Base-by-base conservation (phyloP, 2,113 vertebrate genomes). In the Gyps fulvus region DNA sequence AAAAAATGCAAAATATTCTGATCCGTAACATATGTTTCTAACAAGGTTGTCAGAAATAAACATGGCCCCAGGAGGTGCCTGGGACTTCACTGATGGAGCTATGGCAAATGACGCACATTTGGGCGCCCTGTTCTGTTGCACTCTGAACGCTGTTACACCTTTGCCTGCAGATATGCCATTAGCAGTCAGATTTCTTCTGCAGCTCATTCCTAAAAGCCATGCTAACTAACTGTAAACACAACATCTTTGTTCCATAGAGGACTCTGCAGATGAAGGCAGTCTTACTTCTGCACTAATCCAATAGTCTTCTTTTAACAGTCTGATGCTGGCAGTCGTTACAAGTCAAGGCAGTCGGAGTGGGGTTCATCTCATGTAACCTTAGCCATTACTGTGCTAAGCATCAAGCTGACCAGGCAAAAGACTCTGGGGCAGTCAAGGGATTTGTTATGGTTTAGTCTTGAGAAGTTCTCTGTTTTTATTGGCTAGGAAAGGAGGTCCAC, bases 91-190 rank as follows among this genome's bases (percentile, higher is more conserved):
- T 61, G 73, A 32, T 49, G 62, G n/a, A 77, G 65, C n/a, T 63
- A 31, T 29, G 7, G 17, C 1, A 1, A 89, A 59, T 85, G 57
- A 57, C 0, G 0, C 25, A 13, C 2, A 0, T 84, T 83, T 9
- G 2, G 59, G 72, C 74, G 8, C 63, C 27, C 36, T 80, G 23
- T 72, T 70, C 55, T 34, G 3, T 45, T 52, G 71, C 50, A 6
- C 76, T 67, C 50, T 58, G 55, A 86, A 23, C 2, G 1, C 52
- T 67, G 20, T 9, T 62, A 50, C 50, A 34, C 32, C n/a, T 95
- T 47, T 90, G 80, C 76, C 62, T 9, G 0, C 23, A 43, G 19
- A 67, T 17, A 20, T 25, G 32, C 45, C 34, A 23, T 91, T 72
- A 72, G 73, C 70, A 72, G 54, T 23, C 47, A 63, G 13, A 40